Conservation (phyloP, 2,888 invertebrate species). For the Morpho achilles region DNA sequence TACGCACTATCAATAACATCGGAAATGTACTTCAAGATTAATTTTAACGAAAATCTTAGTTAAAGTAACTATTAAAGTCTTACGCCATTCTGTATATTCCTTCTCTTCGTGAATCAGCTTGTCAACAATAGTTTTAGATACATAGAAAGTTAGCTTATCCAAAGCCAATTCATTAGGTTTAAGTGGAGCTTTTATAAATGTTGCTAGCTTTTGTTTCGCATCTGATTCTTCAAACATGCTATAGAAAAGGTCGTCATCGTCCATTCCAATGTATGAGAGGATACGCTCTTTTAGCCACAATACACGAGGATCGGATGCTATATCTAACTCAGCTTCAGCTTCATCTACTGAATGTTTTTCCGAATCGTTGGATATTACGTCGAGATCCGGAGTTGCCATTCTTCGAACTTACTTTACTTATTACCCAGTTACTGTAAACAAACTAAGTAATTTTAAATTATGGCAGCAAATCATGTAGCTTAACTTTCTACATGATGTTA, state of each 20-base stretch:
- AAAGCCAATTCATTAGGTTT: slow-evolving; percentile 55
- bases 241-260: slow-evolving; percentile 78
- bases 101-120: slow-evolving; percentile 84
- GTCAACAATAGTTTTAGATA: slow-evolving; percentile 85
- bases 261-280: slow-evolving; percentile 74
- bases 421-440: too few species aligned
- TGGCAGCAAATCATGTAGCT: too few species aligned
- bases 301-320: slow-evolving; percentile 76
- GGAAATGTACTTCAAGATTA: too few species aligned
- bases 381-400: neutral
- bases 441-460: too few species aligned
- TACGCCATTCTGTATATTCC: slow-evolving; percentile 88
- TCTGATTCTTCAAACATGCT: slow-evolving; percentile 78
- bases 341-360: slow-evolving; percentile 19
- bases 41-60: neutral
- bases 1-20: too few species aligned
- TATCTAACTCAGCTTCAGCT: slow-evolving; percentile 34
- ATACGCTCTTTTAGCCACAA: slow-evolving; percentile 85
- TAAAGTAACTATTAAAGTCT: slow-evolving; percentile 35
- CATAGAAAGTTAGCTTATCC: slow-evolving; percentile 81
- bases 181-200: slow-evolving; percentile 43
- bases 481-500: too few species aligned
- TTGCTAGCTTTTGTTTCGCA: slow-evolving; percentile 59
- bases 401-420: neutral
- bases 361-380: slow-evolving; percentile 10